Base-by-base conservation (phyloP, 2,113 vertebrate genomes). In the Riparia riparia region DNA sequence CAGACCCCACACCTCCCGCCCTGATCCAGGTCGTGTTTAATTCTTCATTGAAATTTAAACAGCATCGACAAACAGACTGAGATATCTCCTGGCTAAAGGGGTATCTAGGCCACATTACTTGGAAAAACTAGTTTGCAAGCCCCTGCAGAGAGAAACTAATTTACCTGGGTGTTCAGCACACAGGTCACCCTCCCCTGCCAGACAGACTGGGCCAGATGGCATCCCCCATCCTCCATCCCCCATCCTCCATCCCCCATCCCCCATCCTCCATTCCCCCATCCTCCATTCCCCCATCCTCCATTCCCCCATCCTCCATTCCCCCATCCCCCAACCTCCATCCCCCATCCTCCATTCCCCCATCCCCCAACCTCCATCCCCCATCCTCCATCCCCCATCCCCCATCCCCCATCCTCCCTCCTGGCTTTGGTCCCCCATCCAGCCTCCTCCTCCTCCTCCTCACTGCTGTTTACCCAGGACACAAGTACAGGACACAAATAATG, bases 121-220 rank as follows among this genome's bases (percentile, higher is more conserved):
- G 42, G 65, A 71, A 83, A 89, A 94, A 78, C 9, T 37, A 17
- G 49, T 81, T 83, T 61, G 37, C 45, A 69, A 66, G 42, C 21
- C 28, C 64, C 73, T 84, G 47, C 34, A 64, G 69, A 79, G 41
- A 44, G 42, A 47, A 89, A 91, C 89, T 26, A 58, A 82, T 81
- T 64, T 34, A 18, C 56, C 32, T 32, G 22, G 21, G 39, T 58
- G 56, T 82, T 50, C 26, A 71, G 12, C 64, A 65, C 1, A 1
- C 61, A 71, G 56, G 49, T 74, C 7, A 2, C 13, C 12, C 31
- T n/a, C 16, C 34, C 22, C 66, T 41, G 32, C 10, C 49, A 44
- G 44, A 22, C 47, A 78, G 56, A 21, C 19, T 2, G 31, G 60
- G 19, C 32, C 50, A n/a, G 24, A 7, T 10, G 4, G 37, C 39